These are phyloP conservation scores for Nephrotoma flavescens DNA, from an alignment of 2,888 invertebrate genomes.

Conservation along the genomic window DNA sequence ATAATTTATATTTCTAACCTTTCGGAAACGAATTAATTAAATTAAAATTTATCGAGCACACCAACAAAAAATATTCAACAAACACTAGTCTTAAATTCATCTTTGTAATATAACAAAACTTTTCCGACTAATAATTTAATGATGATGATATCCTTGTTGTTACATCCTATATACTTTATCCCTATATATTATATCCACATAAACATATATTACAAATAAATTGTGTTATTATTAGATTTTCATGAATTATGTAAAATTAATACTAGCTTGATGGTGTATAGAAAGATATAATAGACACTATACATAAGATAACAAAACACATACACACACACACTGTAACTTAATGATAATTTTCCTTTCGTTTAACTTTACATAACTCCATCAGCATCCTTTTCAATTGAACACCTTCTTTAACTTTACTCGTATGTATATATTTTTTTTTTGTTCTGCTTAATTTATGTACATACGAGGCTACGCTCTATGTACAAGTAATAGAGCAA, in stretches of 20 bases:
- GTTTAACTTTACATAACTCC: not conserved
- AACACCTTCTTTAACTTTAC: not conserved
- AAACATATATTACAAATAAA: not conserved
- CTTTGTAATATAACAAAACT: not conserved
- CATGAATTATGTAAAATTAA: not conserved
- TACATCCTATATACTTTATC: not conserved
- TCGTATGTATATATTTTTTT: not conserved
- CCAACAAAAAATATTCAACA: not conserved
- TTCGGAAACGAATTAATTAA: not conserved
- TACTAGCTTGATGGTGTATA: not conserved
- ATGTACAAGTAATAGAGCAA: not conserved
- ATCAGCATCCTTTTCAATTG: not conserved
- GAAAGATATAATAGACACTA: not conserved
- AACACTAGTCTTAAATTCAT: not conserved
- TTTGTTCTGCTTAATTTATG: not conserved
- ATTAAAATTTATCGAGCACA: not conserved
- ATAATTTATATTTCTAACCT: not conserved
- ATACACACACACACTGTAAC: not conserved
- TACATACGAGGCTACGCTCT: not conserved
- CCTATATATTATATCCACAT: not conserved
- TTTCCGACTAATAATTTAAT: not conserved
- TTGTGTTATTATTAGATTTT: not conserved
- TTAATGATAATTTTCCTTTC: not conserved
- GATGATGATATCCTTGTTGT: not conserved
- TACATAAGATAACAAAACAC: not conserved